These are phyloP conservation scores for Monochamus saltuarius DNA, from an alignment of 1,140 invertebrate genomes.

Conservation along the genomic window DNA sequence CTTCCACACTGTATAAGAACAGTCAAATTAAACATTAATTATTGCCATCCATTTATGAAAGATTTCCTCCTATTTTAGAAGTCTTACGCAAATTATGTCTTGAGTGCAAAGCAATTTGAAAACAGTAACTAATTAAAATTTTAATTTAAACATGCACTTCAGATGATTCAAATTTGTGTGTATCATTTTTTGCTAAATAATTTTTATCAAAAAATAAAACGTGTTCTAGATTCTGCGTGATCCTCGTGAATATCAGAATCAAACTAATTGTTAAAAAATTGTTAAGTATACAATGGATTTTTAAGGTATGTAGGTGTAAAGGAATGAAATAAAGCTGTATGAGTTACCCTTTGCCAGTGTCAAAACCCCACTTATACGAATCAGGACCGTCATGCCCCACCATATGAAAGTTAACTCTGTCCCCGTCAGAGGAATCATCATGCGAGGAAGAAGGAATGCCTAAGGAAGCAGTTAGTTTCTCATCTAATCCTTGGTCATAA, in stretches of 20 bases:
- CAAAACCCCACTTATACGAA: slow-evolving; percentile 84
- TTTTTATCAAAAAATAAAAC: not conserved
- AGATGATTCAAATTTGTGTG: too few species aligned
- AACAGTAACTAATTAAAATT: too few species aligned
- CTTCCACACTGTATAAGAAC: too few species aligned
- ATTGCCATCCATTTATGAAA: too few species aligned
- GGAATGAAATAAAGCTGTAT: slow-evolving; percentile 8
- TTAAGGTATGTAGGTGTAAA: slow-evolving; percentile 14
- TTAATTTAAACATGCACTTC: too few species aligned
- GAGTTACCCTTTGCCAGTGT: slow-evolving; percentile 82
- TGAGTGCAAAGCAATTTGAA: too few species aligned
- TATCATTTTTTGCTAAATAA: too few species aligned
- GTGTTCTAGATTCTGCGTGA: not conserved
- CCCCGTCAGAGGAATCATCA: slow-evolving; percentile 12
- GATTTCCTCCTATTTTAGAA: too few species aligned
- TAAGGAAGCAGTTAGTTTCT: slow-evolving; percentile 16
- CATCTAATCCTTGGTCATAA: slow-evolving; percentile 14
- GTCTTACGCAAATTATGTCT: too few species aligned
- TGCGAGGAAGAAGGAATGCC: slow-evolving; percentile 16
- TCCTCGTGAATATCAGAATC: not conserved
- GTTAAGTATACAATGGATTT: slow-evolving; percentile 19
- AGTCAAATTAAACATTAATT: too few species aligned
- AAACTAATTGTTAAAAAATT: not conserved
- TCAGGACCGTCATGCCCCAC: slow-evolving; percentile 77
- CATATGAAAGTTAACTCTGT: slow-evolving; percentile 58